A percentile compares a stretch with the other conserved stretches of the same genome.
phyloP scores from a whole-genome alignment of 2,113 vertebrate species.

The Myiagra hebetior region DNA sequence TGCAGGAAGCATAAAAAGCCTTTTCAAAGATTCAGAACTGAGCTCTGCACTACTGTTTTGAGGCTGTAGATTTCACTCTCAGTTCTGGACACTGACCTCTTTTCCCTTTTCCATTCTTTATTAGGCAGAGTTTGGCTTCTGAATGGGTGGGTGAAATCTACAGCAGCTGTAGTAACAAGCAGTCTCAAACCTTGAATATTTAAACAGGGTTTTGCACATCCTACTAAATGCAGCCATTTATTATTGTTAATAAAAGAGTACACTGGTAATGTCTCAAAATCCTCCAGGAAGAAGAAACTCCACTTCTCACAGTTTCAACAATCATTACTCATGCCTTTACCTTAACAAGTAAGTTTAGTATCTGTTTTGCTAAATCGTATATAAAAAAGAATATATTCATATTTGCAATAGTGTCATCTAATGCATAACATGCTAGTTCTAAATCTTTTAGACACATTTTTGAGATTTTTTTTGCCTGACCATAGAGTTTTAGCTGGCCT shows the following conservation, averaged over 20 bases:
- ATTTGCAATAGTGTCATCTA: not conserved
- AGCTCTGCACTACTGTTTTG: not conserved
- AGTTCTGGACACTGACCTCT: not conserved
- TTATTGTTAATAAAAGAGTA: slow-evolving; percentile 17
- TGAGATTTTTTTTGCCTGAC: not conserved
- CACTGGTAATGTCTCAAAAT: not conserved
- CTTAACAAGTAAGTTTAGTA: not conserved
- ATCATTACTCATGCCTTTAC: not conserved
- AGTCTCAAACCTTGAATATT: slow-evolving; percentile 21
- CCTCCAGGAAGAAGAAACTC: not conserved
- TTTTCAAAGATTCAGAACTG: slow-evolving; percentile 31
- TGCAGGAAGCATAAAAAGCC: slow-evolving; percentile 22
- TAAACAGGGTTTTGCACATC: slow-evolving; percentile 2
- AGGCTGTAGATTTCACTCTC: slow-evolving; percentile 16
- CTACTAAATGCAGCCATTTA: slow-evolving; percentile 36
- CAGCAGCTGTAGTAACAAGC: slow-evolving; percentile 1
- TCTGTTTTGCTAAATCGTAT: not conserved
- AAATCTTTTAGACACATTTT: not conserved
- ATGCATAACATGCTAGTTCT: not conserved
- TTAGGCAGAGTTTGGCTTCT: not conserved
- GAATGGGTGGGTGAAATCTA: not conserved
- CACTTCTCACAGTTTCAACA: not conserved
- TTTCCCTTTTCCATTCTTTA: not conserved
- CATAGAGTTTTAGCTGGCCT: not conserved
- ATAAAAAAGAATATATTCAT: not conserved